A percentile compares a stretch with the other conserved stretches of the same genome.
Conservation (phyloP, 2,888 invertebrate genomes). For the Mesoligia furuncula region DNA sequence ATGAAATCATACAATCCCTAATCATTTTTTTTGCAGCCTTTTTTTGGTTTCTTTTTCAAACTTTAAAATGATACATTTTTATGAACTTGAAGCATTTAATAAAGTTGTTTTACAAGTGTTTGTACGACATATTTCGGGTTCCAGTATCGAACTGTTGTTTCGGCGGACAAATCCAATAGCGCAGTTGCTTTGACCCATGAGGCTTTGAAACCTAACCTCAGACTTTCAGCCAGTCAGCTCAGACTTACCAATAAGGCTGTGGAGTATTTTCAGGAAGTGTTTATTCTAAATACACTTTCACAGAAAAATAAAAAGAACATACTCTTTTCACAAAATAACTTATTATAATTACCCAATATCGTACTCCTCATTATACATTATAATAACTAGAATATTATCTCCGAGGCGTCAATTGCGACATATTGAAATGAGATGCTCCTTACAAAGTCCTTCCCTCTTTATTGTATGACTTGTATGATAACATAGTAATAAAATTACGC, state of each 20-base stretch:
- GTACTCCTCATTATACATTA: neutral
- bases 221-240: neutral
- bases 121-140: neutral
- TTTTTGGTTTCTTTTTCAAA: neutral
- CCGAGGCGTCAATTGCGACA: slow-evolving; percentile 12
- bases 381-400: slow-evolving; percentile 11
- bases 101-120: no score
- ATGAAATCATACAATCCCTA: neutral
- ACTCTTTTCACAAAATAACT: neutral
- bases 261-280: neutral
- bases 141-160: neutral
- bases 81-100: neutral
- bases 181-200: neutral
- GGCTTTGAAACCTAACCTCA: slow-evolving; percentile 21
- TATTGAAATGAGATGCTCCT: slow-evolving; percentile 24
- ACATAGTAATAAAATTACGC: slow-evolving; percentile 35
- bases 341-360: neutral
- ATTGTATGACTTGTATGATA: slow-evolving; percentile 30
- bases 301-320: neutral
- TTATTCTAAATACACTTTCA: neutral
- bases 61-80: neutral
- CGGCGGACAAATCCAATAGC: neutral
- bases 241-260: neutral
- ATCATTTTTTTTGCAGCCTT: neutral
- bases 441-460: slow-evolving; percentile 25